A percentile compares a stretch with the other conserved stretches of the same genome.
These are phyloP conservation scores for Nyctibius bracteatus DNA, from an alignment of 2,113 vertebrate genomes.

Conservation along the genomic window DNA sequence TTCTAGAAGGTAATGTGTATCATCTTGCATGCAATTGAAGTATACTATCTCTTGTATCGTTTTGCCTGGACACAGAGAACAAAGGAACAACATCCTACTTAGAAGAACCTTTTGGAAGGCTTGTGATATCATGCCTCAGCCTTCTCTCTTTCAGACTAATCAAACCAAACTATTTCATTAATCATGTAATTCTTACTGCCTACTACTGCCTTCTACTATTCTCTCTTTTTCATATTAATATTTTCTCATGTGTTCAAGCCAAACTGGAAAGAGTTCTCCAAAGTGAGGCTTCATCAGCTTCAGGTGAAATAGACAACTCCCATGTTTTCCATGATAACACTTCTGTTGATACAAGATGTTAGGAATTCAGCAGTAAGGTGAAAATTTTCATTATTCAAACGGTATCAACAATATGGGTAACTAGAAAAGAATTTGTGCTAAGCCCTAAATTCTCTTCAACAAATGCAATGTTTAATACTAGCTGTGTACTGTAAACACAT, in stretches of 20 bases:
- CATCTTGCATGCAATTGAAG: not conserved
- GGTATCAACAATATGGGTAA: not conserved
- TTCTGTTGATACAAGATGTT: not conserved
- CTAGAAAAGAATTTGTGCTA: not conserved
- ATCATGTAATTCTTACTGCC: not conserved
- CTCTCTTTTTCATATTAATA: not conserved
- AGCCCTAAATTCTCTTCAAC: not conserved
- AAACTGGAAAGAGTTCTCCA: not conserved
- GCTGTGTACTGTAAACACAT: not conserved
- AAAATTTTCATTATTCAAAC: not conserved
- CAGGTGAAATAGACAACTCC: not conserved
- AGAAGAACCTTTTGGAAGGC: not conserved
- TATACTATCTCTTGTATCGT: not conserved
- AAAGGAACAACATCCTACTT: not conserved
- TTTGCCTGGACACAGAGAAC: not conserved
- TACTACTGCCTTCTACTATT: not conserved
- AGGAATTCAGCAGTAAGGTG: not conserved
- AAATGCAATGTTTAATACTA: not conserved
- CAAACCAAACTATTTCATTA: not conserved
- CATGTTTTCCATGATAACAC: not conserved
- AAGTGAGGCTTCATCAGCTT: not conserved
- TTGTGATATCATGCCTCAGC: not conserved
- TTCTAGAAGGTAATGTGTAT: not conserved
- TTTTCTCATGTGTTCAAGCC: not conserved
- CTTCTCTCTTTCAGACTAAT: not conserved